phyloP scores from a whole-genome alignment of 1,140 invertebrate species.

The Lepidotrigona ventralis region DNA sequence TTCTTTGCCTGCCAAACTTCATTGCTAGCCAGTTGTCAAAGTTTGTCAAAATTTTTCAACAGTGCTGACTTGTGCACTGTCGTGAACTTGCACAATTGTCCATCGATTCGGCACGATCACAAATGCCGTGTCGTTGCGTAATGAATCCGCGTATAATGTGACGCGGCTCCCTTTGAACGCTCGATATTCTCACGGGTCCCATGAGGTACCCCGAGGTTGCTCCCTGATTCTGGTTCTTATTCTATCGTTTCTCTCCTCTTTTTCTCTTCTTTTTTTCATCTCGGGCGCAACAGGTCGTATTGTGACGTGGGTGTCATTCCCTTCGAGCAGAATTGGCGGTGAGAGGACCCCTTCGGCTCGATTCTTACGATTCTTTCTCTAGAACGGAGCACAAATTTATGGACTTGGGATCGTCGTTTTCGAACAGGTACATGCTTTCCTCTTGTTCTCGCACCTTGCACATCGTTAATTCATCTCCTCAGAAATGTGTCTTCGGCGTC shows the following conservation, averaged over 20 bases:
- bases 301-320: slow-evolving; percentile 65
- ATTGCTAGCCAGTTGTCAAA: neutral
- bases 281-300: slow-evolving; percentile 71
- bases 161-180: slow-evolving; percentile 71
- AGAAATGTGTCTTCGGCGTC: neutral
- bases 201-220: slow-evolving; percentile 4
- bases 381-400: slow-evolving; percentile 67
- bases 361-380: slow-evolving; percentile 47
- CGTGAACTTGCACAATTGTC: slow-evolving; percentile 38
- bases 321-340: slow-evolving; percentile 35
- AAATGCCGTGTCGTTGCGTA: slow-evolving; percentile 71
- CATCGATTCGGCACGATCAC: slow-evolving; percentile 51
- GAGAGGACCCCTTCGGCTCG: slow-evolving; percentile 48
- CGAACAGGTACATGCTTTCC: slow-evolving; percentile 39
- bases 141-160: slow-evolving; percentile 72
- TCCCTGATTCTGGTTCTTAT: slow-evolving; percentile 8
- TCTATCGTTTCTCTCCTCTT: slow-evolving; percentile 26
- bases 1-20: neutral
- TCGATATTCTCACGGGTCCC: slow-evolving; percentile 70
- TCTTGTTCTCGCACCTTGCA: slow-evolving; percentile 26
- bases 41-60: neutral
- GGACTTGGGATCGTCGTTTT: slow-evolving; percentile 49
- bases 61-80: neutral
- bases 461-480: slow-evolving; percentile 11
- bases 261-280: slow-evolving; percentile 20